A percentile compares a stretch with the other conserved stretches of the same genome.
These are phyloP conservation scores for Mamestra configurata DNA, from an alignment of 1,140 invertebrate species.

Conservation along the genomic window DNA sequence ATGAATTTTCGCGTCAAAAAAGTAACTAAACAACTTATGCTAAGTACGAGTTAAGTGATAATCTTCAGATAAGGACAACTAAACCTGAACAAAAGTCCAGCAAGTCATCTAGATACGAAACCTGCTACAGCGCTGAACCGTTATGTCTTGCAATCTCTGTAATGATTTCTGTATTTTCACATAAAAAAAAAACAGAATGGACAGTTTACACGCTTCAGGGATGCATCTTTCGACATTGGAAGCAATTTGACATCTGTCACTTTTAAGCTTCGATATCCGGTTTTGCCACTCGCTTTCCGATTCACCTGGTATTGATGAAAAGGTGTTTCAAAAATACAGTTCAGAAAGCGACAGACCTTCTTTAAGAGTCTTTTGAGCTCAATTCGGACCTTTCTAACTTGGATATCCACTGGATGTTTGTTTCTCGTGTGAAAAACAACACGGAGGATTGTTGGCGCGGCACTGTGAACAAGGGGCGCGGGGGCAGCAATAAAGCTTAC, in stretches of 20 bases:
- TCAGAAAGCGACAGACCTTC: neutral
- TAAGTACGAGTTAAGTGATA: conserved; percentile 11
- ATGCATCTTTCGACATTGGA: neutral
- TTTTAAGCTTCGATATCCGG: neutral
- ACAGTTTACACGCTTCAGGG: neutral
- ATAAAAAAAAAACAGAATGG: conserved; percentile 1
- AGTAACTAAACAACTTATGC: conserved; percentile 16
- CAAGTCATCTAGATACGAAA: conserved; percentile 13
- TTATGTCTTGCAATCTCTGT: conserved; percentile 16
- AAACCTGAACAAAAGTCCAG: neutral
- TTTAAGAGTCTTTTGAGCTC: neutral
- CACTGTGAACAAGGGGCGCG: conserved; percentile 38
- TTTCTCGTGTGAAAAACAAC: conserved; percentile 66
- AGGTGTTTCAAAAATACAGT: too few relatives aligned
- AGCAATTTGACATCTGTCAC: neutral
- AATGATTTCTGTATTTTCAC: neutral
- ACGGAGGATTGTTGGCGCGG: conserved; percentile 59
- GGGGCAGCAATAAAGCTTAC: conserved; percentile 79
- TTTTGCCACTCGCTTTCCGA: neutral
- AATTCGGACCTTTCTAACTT: neutral
- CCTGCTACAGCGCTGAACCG: neutral
- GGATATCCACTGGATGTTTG: conserved; percentile 14
- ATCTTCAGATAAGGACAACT: neutral
- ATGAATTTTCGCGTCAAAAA: conserved; percentile 33
- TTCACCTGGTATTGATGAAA: too few relatives aligned